Base-by-base conservation (phyloP, 2,113 vertebrate species). In the Sisor rabdophorus region DNA sequence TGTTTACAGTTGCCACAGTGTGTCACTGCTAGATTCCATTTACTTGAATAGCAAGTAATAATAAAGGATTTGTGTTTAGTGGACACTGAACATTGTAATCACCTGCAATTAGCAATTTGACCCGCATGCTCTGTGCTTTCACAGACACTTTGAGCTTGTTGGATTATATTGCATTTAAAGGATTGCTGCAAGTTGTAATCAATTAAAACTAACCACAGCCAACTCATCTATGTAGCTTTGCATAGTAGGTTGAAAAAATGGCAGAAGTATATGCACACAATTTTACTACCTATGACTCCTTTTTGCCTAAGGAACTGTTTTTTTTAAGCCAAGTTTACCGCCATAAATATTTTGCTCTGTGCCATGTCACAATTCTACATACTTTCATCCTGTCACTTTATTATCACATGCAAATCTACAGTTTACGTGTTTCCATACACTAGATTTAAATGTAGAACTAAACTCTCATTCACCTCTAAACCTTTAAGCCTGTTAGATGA, bases 121-220 rank as follows among this genome's bases (percentile, higher is more conserved):
- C 86, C 84, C 52, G 72, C 78, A 68, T 79, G 74, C 80, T 78
- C 65, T 81, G 68, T 28, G 52, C 83, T 83, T 85, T 84, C 83
- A 86, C 44, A 81, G 81, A 83, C 68, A n/a, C n/a, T n/a, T n/a
- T n/a, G n/a, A 86, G 80, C 84, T 84, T 86, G 84, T 86, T 83
- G 79, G 85, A 88, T 88, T 87, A 87, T 81, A 84, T 81, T 81
- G 86, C 86, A 84, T 88, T 85, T 87, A 80, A 89, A 87, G 85
- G 85, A 80, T 88, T 87, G 85, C 88, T 44, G 73, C 83, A 85
- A 89, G 89, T 87, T 89, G 86, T 86, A 87, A 87, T 86, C 89
- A 91, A 89, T 91, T 90, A 89, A 88, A n/a, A 83, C 84, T 85
- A 87, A 88, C 89, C 86, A 91, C 90, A 90, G 89, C 89, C 82